Conservation (phyloP, 2,888 invertebrate genomes). For the Drosophila acutilabella region DNA sequence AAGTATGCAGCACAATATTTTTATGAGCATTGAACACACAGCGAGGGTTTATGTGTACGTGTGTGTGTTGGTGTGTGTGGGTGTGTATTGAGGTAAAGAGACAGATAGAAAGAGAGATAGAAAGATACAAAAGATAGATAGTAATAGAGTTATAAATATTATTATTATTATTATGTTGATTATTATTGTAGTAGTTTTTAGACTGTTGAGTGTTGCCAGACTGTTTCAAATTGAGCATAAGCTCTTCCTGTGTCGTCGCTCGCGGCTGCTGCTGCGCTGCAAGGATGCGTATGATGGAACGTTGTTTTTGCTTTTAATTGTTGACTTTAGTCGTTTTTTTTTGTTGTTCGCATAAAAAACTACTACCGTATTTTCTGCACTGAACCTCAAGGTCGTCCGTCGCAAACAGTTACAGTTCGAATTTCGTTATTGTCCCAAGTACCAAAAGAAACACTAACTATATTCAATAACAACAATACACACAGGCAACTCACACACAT, state of each 20-base stretch:
- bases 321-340: not conserved
- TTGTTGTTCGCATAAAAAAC: conserved; percentile 82
- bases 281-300: conserved; percentile 29
- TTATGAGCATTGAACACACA: conserved; percentile 10
- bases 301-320: not conserved
- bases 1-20: conserved; percentile 61
- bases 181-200: conserved; percentile 7
- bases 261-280: conserved; percentile 28
- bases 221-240: conserved; percentile 7
- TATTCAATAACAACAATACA: conserved; percentile 22
- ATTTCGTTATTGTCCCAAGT: conserved; percentile 38
- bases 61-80: not conserved
- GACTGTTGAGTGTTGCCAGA: conserved; percentile 19
- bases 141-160: conserved; percentile 13
- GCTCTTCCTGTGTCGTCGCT: conserved; percentile 30
- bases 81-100: conserved; percentile 10
- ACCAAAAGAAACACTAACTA: conserved; percentile 12
- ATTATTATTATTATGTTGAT: conserved; percentile 1
- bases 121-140: conserved; percentile 18
- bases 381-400: conserved; percentile 79
- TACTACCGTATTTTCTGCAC: conserved; percentile 85
- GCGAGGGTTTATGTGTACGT: not conserved
- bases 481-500: not conserved
- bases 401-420: conserved; percentile 30
- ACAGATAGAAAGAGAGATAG: conserved; percentile 15